phyloP scores from a whole-genome alignment of 2,797 vertebrate species.

The Falco berigora region DNA sequence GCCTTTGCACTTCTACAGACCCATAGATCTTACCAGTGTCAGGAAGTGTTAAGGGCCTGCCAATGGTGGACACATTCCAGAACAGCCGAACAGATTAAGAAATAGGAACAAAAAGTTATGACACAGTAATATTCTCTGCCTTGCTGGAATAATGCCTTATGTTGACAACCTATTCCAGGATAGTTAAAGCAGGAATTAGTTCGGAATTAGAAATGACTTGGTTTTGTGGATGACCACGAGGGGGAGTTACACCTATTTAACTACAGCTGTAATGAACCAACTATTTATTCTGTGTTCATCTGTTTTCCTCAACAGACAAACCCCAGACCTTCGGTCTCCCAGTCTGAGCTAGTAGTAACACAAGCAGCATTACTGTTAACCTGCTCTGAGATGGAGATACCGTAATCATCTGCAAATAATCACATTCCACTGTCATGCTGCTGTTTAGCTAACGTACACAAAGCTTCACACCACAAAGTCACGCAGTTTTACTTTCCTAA shows the following conservation, averaged over 20 bases:
- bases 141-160: background rate
- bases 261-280: background rate
- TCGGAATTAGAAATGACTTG: background rate
- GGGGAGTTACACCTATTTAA: background rate
- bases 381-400: background rate
- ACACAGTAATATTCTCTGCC: background rate
- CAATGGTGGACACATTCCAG: background rate
- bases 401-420: background rate
- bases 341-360: background rate
- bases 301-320: background rate
- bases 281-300: background rate
- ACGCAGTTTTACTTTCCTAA: background rate
- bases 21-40: background rate
- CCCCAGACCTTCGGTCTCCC: background rate
- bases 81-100: background rate
- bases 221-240: background rate
- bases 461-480: background rate
- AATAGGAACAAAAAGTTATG: background rate
- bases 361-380: background rate
- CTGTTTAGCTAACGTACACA: background rate
- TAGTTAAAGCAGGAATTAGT: background rate
- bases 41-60: background rate
- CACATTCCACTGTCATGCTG: background rate
- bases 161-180: background rate
- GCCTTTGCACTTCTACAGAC: background rate